phyloP scores from a whole-genome alignment of 1,140 invertebrate species.

The Atta cephalotes region DNA sequence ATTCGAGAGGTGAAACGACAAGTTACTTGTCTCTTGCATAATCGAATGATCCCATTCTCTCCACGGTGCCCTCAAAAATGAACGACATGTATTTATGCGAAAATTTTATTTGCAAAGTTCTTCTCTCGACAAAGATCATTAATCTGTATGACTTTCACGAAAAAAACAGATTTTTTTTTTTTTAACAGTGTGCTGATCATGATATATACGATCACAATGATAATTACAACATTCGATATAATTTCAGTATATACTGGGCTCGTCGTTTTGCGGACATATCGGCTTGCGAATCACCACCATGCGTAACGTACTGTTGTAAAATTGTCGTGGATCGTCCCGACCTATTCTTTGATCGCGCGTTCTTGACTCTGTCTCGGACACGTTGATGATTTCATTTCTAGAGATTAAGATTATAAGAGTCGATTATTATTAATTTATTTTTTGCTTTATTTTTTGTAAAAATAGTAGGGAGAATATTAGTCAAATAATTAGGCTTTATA shows the following conservation, averaged over 20 bases:
- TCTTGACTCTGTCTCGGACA: conserved; percentile 41
- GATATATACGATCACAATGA: not conserved
- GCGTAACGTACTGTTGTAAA: conserved; percentile 63
- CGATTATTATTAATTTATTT: conserved; percentile 6
- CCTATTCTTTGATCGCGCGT: conserved; percentile 64
- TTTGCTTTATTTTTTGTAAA: not conserved
- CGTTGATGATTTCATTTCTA: conserved; percentile 72
- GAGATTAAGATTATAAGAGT: not conserved
- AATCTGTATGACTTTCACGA: not conserved
- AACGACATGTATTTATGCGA: not conserved
- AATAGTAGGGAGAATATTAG: conserved; percentile 1
- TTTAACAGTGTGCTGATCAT: not conserved
- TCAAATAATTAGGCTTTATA: not conserved
- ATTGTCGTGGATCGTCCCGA: conserved; percentile 63
- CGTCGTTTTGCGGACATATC: conserved; percentile 76
- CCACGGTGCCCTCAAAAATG: not conserved
- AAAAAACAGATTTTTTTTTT: not conserved
- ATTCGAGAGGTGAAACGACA: conserved; percentile 22
- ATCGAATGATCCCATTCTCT: conserved; percentile 21
- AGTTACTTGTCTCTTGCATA: conserved; percentile 39
- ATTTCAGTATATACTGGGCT: conserved; percentile 79
- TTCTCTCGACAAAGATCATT: not conserved
- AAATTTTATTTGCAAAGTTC: conserved; percentile 19
- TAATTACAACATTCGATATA: conserved; percentile 12
- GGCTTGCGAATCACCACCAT: conserved; percentile 72